Evolutionary conservation across 2,888 invertebrate genomes (phyloP).

Genomic region (Orchestes rusci): DNA sequence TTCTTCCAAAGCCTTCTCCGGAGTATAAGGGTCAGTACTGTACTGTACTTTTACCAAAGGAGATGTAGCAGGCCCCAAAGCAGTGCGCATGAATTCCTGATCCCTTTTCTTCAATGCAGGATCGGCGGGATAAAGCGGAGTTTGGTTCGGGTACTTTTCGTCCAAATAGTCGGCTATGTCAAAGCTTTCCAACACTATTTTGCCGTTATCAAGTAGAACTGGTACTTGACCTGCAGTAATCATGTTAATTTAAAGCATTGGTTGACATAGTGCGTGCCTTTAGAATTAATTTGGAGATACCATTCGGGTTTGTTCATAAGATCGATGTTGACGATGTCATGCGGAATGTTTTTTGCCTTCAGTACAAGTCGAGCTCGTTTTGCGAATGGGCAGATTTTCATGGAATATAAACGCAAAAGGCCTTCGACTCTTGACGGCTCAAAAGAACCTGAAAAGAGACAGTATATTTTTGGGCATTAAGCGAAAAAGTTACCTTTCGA

Average conservation of each 20-base stretch:
- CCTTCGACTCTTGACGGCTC: conserved; percentile 55
- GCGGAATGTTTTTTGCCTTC: conserved; percentile 66
- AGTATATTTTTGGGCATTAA: conserved; percentile 2
- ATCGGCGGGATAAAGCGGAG: conserved; percentile 44
- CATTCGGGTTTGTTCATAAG: conserved; percentile 79
- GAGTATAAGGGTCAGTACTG: not conserved
- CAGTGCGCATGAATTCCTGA: conserved; percentile 33
- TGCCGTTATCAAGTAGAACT: conserved; percentile 42
- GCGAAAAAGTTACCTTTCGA: conserved; percentile 6
- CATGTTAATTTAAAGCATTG: conserved; percentile 21
- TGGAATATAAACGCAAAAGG: conserved; percentile 66
- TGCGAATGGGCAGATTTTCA: conserved; percentile 79
- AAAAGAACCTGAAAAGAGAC: conserved; percentile 50
- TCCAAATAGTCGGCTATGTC: conserved; percentile 50
- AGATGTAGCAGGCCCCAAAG: conserved; percentile 17
- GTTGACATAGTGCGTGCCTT: conserved; percentile 39
- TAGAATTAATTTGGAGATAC: conserved; percentile 56
- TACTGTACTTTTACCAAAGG: not conserved
- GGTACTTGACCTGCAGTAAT: conserved; percentile 45
- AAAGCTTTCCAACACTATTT: conserved; percentile 48
- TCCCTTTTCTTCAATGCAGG: conserved; percentile 35
- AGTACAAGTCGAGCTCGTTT: conserved; percentile 67
- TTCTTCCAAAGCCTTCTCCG: conserved; percentile 10
- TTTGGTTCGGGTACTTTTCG: conserved; percentile 45
- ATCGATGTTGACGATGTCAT: conserved; percentile 68